These are phyloP conservation scores for Notothenia coriiceps DNA, from an alignment of 2,113 vertebrate genomes.

Conservation along the genomic window DNA sequence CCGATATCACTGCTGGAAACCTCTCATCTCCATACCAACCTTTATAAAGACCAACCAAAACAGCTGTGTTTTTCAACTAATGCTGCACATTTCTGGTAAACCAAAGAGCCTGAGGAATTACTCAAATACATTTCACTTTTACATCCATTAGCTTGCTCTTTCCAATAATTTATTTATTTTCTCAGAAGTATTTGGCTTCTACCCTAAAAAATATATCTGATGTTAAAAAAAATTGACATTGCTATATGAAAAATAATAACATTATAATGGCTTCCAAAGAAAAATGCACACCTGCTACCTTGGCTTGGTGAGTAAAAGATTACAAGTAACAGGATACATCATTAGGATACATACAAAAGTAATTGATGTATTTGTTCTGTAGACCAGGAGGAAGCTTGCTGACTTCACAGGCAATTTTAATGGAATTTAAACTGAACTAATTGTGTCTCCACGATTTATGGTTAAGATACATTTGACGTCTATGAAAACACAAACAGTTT, in stretches of 20 bases:
- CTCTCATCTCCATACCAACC: background rate
- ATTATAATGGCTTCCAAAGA: background rate
- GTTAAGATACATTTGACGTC: background rate
- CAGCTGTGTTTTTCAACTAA: background rate
- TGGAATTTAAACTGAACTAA: no score
- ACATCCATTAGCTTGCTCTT: background rate
- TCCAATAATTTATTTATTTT: conserved; percentile 10
- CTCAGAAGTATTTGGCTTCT: conserved; percentile 8
- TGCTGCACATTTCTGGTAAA: background rate
- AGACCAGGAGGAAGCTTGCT: no score
- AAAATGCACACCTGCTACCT: no score
- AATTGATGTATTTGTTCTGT: no score
- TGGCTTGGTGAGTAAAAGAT: no score
- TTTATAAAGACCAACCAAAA: background rate
- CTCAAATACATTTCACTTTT: background rate
- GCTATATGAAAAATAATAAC: background rate
- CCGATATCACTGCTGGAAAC: conserved; percentile 33
- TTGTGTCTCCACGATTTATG: background rate
- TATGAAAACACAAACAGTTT: conserved; percentile 15
- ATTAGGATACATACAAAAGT: no score
- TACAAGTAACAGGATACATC: no score
- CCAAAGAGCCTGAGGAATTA: background rate
- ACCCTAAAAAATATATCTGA: background rate
- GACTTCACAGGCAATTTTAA: no score
- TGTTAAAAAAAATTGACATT: background rate